A percentile compares a stretch with the other conserved stretches of the same genome.
Evolutionary conservation across 2,888 invertebrate genomes (phyloP).

Genomic region (Drosophila barbarae): DNA sequence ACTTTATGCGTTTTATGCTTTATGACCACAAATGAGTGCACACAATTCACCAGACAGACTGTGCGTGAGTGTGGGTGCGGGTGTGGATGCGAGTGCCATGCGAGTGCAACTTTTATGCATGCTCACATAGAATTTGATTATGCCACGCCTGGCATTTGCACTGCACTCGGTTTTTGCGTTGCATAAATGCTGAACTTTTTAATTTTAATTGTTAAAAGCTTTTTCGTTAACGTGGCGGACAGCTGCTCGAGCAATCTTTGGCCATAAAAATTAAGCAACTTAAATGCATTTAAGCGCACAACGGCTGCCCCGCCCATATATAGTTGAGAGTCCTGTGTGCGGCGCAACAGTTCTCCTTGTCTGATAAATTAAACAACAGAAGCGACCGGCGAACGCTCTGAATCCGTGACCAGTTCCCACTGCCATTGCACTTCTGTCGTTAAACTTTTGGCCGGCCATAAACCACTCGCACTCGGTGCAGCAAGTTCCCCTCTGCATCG

Average conservation of each 20-base stretch:
- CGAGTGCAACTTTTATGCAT: conserved; percentile 55
- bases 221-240: conserved; percentile 53
- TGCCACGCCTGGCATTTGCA: conserved; percentile 57
- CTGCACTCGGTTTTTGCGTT: conserved; percentile 42
- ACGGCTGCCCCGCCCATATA: conserved; percentile 1
- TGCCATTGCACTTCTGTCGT: conserved; percentile 41
- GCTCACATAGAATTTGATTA: conserved; percentile 63
- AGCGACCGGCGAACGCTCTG: conserved; percentile 16
- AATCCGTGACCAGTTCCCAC: conserved; percentile 29
- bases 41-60: conserved; percentile 52
- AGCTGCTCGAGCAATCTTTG: conserved; percentile 29
- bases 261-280: conserved; percentile 59
- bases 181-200: conserved; percentile 73
- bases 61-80: background rate
- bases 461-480: conserved; percentile 43
- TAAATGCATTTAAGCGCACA: conserved; percentile 66
- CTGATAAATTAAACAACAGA: conserved; percentile 69
- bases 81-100: background rate
- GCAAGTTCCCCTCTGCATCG: conserved; percentile 7
- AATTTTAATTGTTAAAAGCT: conserved; percentile 76
- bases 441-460: conserved; percentile 64
- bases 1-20: conserved; percentile 76
- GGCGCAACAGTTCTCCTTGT: conserved; percentile 62
- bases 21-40: conserved; percentile 72
- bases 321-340: background rate